Evolutionary conservation across 1,140 invertebrate genomes (phyloP).

Genomic region (Drosophila paulistorum): DNA sequence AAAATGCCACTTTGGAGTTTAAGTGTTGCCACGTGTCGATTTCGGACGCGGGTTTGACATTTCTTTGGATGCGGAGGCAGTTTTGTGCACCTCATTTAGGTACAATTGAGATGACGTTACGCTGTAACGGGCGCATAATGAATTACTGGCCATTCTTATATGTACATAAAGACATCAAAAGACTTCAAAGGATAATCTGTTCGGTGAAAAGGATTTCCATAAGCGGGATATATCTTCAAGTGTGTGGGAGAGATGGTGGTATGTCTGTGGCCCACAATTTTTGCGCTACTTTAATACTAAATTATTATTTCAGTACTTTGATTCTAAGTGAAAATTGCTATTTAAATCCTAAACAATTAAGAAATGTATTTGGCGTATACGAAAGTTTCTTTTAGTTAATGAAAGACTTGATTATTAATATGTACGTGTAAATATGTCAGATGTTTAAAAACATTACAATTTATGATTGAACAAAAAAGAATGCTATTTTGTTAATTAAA

Average conservation of each 20-base stretch:
- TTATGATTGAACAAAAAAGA: too few relatives aligned
- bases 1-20: slow-evolving; percentile 58
- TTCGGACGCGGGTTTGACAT: slow-evolving; percentile 7
- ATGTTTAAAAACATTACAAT: too few relatives aligned
- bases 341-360: too few relatives aligned
- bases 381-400: too few relatives aligned
- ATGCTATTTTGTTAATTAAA: too few relatives aligned
- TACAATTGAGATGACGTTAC: slow-evolving; percentile 27
- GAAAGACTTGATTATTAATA: too few relatives aligned
- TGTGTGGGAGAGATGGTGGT: neutral
- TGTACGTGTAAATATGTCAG: too few relatives aligned
- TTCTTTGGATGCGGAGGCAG: slow-evolving; percentile 33
- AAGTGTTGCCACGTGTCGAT: slow-evolving; percentile 53
- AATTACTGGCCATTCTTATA: slow-evolving; percentile 37
- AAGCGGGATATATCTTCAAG: neutral
- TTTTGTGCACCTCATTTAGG: slow-evolving; percentile 36
- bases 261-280: neutral
- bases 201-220: neutral
- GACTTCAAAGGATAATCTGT: slow-evolving; percentile 36
- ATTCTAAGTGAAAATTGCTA: too few relatives aligned
- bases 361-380: too few relatives aligned
- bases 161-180: slow-evolving; percentile 46
- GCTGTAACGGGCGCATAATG: slow-evolving; percentile 15
- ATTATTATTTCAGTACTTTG: neutral
- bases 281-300: neutral